Conservation (phyloP, 37 sponge, comb jelly and placozoan genomes). For the Cliona cf. orientalis region DNA sequence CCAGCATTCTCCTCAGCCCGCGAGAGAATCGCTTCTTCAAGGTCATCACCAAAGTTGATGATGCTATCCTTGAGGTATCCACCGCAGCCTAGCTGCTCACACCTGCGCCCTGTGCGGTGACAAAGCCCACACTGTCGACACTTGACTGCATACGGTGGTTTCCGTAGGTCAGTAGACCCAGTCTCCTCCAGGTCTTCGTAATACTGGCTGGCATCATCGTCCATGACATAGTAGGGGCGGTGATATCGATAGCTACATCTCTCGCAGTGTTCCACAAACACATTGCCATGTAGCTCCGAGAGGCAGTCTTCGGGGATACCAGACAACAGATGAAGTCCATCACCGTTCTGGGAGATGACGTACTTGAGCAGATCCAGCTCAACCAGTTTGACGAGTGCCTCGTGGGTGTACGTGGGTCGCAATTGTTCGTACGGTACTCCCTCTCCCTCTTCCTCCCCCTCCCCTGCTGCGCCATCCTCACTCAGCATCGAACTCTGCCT, state of each 20-base stretch:
- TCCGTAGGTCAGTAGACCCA: conserved; percentile 47
- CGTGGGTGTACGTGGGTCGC: conserved; percentile 88
- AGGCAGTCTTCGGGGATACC: conserved; percentile 56
- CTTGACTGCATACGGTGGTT: conserved; percentile 61
- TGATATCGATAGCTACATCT: conserved; percentile 60
- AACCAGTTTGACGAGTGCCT: conserved; percentile 64
- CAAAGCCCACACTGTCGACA: conserved; percentile 62
- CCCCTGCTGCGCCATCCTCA: neutral
- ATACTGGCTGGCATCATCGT: conserved; percentile 77
- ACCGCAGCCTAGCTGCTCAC: conserved; percentile 48
- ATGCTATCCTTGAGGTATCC: conserved; percentile 76
- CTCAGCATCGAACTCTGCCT: neutral
- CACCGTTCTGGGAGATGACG: conserved; percentile 86
- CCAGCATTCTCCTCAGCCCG: conserved; percentile 50
- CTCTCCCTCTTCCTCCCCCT: conserved; percentile 50
- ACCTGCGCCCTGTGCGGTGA: conserved; percentile 75
- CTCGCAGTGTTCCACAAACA: conserved; percentile 79
- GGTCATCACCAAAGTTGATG: conserved; percentile 81
- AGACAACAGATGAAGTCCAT: conserved; percentile 75
- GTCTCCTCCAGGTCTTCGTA: conserved; percentile 70
- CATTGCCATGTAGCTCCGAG: conserved; percentile 85
- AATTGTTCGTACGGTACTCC: conserved; percentile 81
- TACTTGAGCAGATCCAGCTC: conserved; percentile 74
- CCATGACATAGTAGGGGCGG: conserved; percentile 72
- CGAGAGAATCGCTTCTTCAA: conserved; percentile 54